Percentiles rank a stretch among this genome's conserved stretches.
phyloP scores from a whole-genome alignment of 2,888 invertebrate species.

The Mythimna loreyi region DNA sequence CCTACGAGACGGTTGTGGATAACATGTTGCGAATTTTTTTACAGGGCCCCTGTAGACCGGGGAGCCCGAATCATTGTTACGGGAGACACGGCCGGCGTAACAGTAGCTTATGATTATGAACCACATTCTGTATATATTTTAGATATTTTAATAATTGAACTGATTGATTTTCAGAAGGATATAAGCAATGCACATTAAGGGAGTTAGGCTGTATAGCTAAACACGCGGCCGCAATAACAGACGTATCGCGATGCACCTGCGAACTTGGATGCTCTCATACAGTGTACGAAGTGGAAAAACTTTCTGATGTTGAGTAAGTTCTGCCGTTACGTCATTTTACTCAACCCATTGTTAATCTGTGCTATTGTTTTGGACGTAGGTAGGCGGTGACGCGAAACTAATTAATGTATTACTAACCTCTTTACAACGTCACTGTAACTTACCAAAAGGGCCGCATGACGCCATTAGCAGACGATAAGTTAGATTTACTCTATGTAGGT shows the following conservation, averaged over 20 bases:
- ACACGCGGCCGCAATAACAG: constrained; percentile 89
- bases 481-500: no score
- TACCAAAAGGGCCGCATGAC: background rate
- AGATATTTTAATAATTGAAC: background rate
- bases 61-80: no score
- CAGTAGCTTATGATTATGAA: no score
- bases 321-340: constrained; percentile 1
- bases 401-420: background rate
- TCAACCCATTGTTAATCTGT: background rate
- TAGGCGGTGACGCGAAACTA: constrained; percentile 3
- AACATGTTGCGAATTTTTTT: no score
- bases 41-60: no score
- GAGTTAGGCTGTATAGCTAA: constrained; percentile 91
- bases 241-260: constrained; percentile 92
- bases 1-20: no score
- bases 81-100: no score
- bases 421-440: constrained; percentile 10
- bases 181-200: constrained; percentile 90
- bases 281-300: constrained; percentile 94
- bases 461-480: no score
- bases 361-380: constrained; percentile 3
- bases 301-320: constrained; percentile 91
- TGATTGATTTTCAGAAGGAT: constrained; percentile 80
- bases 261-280: constrained; percentile 94
- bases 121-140: background rate